Conservation (phyloP, 2,888 invertebrate genomes). For the Deilephila elpenor region DNA sequence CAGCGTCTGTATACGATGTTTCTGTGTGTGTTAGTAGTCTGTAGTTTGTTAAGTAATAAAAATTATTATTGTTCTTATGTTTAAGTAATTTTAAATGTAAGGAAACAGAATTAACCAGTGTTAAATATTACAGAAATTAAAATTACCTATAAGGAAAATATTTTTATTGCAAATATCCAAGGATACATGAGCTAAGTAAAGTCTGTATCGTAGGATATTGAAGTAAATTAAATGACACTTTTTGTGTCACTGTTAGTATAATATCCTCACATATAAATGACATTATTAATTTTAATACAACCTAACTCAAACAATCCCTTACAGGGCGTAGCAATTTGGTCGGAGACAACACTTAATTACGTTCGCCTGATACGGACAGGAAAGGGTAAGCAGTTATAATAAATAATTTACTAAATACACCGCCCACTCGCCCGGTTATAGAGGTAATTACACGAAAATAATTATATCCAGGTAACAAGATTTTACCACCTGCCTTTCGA, state of each 20-base stretch:
- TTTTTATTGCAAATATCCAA: too few species aligned
- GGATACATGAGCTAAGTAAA: too few species aligned
- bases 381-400: slow-evolving; percentile 61
- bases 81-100: too few species aligned
- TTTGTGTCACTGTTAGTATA: background rate
- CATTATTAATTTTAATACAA: slow-evolving; percentile 31
- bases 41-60: too few species aligned
- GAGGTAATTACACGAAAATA: slow-evolving; percentile 38
- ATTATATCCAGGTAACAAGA: slow-evolving; percentile 26
- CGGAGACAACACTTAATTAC: slow-evolving; percentile 63
- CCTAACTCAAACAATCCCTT: slow-evolving; percentile 29
- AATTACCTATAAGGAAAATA: too few species aligned
- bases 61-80: too few species aligned
- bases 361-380: slow-evolving; percentile 56
- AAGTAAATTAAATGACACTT: too few species aligned
- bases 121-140: too few species aligned
- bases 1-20: too few species aligned
- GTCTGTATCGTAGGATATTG: too few species aligned
- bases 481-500: background rate
- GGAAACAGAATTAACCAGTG: too few species aligned
- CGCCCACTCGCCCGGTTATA: slow-evolving; percentile 35
- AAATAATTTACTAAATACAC: slow-evolving; percentile 60
- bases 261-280: slow-evolving; percentile 32
- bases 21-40: too few species aligned
- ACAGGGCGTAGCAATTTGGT: slow-evolving; percentile 34